Conservation (phyloP, 2,797 vertebrate species). For the Hoplostethus atlanticus region DNA sequence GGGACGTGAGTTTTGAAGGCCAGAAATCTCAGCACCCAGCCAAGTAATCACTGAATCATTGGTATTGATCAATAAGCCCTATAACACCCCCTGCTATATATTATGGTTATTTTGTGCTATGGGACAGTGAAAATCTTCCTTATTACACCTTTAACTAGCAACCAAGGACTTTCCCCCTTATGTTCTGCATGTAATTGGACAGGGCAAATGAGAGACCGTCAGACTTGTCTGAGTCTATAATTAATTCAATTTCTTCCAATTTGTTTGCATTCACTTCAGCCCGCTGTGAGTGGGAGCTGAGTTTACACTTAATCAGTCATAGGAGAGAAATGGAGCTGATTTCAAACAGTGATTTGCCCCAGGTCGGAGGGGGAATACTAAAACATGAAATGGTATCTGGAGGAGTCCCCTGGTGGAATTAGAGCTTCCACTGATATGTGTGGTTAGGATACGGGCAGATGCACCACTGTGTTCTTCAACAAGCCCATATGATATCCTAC, state of each 20-base stretch:
- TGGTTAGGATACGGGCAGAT: not conserved
- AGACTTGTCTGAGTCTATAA: not conserved
- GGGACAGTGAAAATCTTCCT: too few relatives aligned
- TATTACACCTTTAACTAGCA: too few relatives aligned
- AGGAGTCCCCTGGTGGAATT: not conserved
- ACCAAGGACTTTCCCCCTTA: too few relatives aligned
- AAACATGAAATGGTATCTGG: not conserved
- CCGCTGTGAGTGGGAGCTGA: not conserved
- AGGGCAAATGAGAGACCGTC: not conserved
- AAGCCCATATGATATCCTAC: too few relatives aligned
- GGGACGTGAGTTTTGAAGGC: too few relatives aligned
- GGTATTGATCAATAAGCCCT: too few relatives aligned
- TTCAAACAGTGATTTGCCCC: constrained; percentile 29
- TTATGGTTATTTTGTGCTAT: too few relatives aligned
- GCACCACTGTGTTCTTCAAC: too few relatives aligned
- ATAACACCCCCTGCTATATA: too few relatives aligned
- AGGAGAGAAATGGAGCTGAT: constrained; percentile 10
- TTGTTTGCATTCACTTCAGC: not conserved
- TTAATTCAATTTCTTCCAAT: not conserved
- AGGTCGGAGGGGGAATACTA: constrained; percentile 20
- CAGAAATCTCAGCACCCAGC: too few relatives aligned
- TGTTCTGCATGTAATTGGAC: not conserved
- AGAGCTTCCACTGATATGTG: not conserved
- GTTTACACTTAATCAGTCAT: not conserved
- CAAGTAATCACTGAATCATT: too few relatives aligned